Conservation (phyloP, 2,888 invertebrate species). For the Limnephilus auricula region DNA sequence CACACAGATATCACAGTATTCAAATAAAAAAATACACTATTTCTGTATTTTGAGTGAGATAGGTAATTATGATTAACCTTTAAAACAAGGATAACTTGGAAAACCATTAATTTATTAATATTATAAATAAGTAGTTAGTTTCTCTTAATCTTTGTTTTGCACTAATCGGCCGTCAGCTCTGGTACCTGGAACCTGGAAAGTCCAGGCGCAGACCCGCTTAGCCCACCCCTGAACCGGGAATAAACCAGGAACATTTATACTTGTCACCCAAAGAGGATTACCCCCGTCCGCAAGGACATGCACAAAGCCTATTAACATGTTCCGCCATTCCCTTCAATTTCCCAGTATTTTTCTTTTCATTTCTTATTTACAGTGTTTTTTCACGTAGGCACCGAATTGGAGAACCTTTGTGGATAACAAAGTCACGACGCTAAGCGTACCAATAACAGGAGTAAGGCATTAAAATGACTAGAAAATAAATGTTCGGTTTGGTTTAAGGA, state of each 20-base stretch:
- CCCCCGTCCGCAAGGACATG: slow-evolving; percentile 32
- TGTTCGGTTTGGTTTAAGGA: not conserved
- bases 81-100: no score
- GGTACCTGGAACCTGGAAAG: not conserved
- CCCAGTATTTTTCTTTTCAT: slow-evolving; percentile 26
- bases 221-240: not conserved
- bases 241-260: slow-evolving; percentile 33
- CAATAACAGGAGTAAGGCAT: not conserved
- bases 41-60: no score
- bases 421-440: not conserved
- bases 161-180: not conserved
- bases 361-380: slow-evolving; percentile 16
- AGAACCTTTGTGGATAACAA: not conserved
- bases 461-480: not conserved
- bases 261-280: slow-evolving; percentile 41
- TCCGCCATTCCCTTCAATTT: slow-evolving; percentile 42
- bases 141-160: no score
- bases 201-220: not conserved
- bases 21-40: no score
- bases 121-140: no score
- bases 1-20: no score
- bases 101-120: no score
- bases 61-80: no score
- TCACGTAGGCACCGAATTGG: not conserved
- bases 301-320: slow-evolving; percentile 39